A percentile compares a stretch with the other conserved stretches of the same genome.
phyloP scores from a whole-genome alignment of 2,888 invertebrate genomes.

The Dorcus parallelipipedus region DNA sequence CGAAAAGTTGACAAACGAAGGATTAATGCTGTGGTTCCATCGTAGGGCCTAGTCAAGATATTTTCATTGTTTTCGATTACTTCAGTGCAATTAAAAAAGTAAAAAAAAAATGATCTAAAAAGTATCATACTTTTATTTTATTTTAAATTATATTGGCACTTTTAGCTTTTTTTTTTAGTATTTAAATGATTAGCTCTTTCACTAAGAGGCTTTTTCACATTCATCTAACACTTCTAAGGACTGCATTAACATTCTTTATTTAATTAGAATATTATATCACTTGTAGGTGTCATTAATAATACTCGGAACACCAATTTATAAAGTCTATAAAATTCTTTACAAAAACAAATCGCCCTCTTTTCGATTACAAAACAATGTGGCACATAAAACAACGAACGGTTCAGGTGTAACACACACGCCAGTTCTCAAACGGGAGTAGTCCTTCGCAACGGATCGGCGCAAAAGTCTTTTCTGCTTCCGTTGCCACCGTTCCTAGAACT shows the following conservation, averaged over 20 bases:
- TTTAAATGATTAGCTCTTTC: neutral
- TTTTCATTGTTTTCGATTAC: no score
- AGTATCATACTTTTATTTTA: neutral
- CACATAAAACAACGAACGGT: neutral
- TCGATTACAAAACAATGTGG: no score
- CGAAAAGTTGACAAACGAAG: no score
- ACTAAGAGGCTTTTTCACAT: neutral
- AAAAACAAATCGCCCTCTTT: no score
- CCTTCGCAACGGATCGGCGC: constrained; percentile 54
- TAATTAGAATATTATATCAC: constrained; percentile 3
- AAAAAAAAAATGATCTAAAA: no score
- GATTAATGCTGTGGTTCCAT: no score
- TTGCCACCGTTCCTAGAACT: constrained; percentile 36
- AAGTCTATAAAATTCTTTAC: neutral
- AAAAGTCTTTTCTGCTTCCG: constrained; percentile 46
- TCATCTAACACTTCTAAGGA: neutral
- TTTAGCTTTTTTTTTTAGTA: neutral
- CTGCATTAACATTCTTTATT: neutral
- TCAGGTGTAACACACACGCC: neutral
- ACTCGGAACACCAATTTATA: neutral
- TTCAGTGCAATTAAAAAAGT: no score
- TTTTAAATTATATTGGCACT: neutral
- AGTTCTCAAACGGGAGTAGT: constrained; percentile 56
- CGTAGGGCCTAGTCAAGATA: no score
- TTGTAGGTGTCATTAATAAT: neutral